Base-by-base conservation (phyloP, 2,888 invertebrate genomes). In the Diloba caeruleocephala region DNA sequence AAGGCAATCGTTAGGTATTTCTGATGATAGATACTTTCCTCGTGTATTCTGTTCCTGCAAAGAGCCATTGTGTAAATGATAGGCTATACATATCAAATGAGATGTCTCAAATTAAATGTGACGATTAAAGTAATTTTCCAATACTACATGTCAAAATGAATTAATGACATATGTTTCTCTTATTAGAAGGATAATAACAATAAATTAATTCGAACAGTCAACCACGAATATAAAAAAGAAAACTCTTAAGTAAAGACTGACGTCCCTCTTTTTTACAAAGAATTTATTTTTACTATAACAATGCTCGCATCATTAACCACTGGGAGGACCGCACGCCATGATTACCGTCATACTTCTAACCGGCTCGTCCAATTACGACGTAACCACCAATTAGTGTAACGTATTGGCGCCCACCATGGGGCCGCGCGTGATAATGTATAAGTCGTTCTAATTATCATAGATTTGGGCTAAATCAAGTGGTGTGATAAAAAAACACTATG, bases 391-490 rank as follows among this genome's bases (percentile, higher is more conserved):
- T 84, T 84, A 82, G 60, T 65, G 54, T 36, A 54, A 42, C 62
- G 60, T 50, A 50, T 59, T 73, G 81, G 78, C 82, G 78, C 81
- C 81, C 78, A 71, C 53, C 76, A 60, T 61, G 78, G 79, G 75
- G 68, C 62, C 67, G 60, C 54, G 65, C 83, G 81, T 85, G 87
- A 71, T 74, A 59, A 55, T 69, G 81, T 81, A 88, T 84, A 79
- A 74, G 49, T 45, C 49, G n/a, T 14, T 29, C 39, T 49, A 61
- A 67, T 63, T 67, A 67, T 25, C 32, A 32, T 41, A 14, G 28
- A 52, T 48, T 52, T 25, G 28, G 12, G 31, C 32, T 52, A 59
- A 59, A 52, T 66, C 37, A 32, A 41, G 42, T 37, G 10, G 13
- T 28, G 23, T 41, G 26, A 5, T 34, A 23, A 42, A 43, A 53